These are phyloP conservation scores for Dromas ardeola DNA, from an alignment of 2,113 vertebrate genomes.

Conservation along the genomic window DNA sequence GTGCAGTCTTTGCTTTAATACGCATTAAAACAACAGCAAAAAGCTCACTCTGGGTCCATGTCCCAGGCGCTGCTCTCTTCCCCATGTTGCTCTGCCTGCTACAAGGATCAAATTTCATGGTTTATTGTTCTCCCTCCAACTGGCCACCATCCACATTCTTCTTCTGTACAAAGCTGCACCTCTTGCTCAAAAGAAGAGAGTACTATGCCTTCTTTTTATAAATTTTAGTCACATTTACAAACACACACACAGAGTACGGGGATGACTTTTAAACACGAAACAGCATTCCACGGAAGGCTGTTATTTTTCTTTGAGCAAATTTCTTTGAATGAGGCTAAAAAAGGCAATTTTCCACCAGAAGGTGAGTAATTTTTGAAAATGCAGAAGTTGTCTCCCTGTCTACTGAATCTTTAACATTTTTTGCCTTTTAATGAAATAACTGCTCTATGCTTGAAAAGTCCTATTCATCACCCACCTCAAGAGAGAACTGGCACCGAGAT, in stretches of 20 bases:
- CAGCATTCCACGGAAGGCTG: neutral
- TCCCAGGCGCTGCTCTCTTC: constrained; percentile 35
- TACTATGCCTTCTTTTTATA: neutral
- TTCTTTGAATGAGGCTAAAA: constrained; percentile 1
- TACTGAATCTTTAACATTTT: neutral
- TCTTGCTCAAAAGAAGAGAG: constrained; percentile 36
- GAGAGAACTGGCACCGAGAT: neutral
- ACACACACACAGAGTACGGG: neutral
- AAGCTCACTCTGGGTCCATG: neutral
- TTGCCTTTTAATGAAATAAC: neutral
- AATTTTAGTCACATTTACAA: constrained; percentile 48
- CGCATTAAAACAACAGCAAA: neutral
- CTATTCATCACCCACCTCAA: neutral
- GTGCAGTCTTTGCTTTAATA: neutral
- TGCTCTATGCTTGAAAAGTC: neutral
- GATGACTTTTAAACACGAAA: neutral
- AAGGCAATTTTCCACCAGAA: neutral
- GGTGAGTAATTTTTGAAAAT: neutral
- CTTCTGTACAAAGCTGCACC: constrained; percentile 37
- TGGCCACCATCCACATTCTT: constrained; percentile 67
- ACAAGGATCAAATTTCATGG: constrained; percentile 73
- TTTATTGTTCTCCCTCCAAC: constrained; percentile 74
- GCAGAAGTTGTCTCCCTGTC: neutral
- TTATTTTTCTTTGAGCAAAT: neutral
- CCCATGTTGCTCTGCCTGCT: constrained; percentile 38